These are phyloP conservation scores for Gobius niger DNA, from an alignment of 2,113 vertebrate genomes.

Conservation along the genomic window DNA sequence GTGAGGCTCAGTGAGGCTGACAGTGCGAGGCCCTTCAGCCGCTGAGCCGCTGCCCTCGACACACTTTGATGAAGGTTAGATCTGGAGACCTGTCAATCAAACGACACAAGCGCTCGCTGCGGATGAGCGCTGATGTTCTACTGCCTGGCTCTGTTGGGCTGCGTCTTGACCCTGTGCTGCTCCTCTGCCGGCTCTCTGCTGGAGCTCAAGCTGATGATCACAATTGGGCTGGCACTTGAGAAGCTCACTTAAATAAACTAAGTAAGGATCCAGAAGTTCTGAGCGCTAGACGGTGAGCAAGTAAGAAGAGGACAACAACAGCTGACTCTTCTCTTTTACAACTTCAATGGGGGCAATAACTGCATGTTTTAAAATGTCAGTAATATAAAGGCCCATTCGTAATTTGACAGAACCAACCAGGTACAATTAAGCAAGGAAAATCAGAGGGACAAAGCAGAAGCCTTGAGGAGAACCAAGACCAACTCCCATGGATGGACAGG, in stretches of 20 bases:
- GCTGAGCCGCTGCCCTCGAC: slow-evolving; percentile 58
- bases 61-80: slow-evolving; percentile 71
- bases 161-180: slow-evolving; percentile 45
- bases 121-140: slow-evolving; percentile 61
- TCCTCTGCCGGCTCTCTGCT: slow-evolving; percentile 39
- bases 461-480: too few species aligned
- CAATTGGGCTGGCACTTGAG: slow-evolving; percentile 54
- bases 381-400: neutral
- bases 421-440: neutral
- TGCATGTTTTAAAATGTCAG: neutral
- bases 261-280: slow-evolving; percentile 17
- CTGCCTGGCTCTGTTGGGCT: slow-evolving; percentile 21
- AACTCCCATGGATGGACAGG: too few species aligned
- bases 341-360: neutral
- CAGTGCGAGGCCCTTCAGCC: slow-evolving; percentile 60
- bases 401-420: neutral
- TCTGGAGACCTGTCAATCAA: slow-evolving; percentile 70
- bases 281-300: neutral
- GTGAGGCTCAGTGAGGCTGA: slow-evolving; percentile 67
- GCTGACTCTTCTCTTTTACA: neutral
- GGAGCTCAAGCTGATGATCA: slow-evolving; percentile 44
- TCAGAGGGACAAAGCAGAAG: neutral
- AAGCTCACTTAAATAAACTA: slow-evolving; percentile 41
- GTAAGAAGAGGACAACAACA: neutral
- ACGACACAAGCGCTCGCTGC: slow-evolving; percentile 63